Base-by-base conservation (phyloP, 2,888 invertebrate species). In the Ophraella communa region DNA sequence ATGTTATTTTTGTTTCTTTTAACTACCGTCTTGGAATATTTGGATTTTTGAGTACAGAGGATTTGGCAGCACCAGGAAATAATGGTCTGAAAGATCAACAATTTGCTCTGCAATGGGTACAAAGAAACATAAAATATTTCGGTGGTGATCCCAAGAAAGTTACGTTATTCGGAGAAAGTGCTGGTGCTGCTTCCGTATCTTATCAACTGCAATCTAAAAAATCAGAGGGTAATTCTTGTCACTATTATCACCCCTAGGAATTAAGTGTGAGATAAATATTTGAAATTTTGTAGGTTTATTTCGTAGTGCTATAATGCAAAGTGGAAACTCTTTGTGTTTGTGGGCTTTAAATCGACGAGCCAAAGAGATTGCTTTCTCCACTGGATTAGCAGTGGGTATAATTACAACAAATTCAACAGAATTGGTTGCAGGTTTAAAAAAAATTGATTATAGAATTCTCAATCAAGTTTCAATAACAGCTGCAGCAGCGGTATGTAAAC, bases 341-440 rank as follows among this genome's bases (percentile, higher is more conserved):
- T 77, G 77, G 77, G 64, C 65, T 4, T 64, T 72, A 4, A 68
- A 66, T 20, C 68, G 73, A 53, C 60, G 65, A n/a, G 71, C 73
- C 5, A 56, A 58, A 11, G 27, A 57, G 51, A 66, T 67, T 18
- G 71, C 72, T 11, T 42, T 56, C 4, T 27, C 39, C 14, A 57
- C 70, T 1, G 73, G 66, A 18, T 5, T 20, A 23, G 51, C 51
- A 23, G 52, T 73, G 14, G 57, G 66, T 0, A 56, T 71, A 35
- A 39, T 55, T 39, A 70, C 68, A 1, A 30, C 58, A 1, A 65
- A 65, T 58, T 69, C 68, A 14, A 39, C 27, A 17, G 44, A 42
- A 3, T 49, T 74, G 24, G 49, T 74, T 3, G 57, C 69, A 24
- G 62, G 45, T n/a, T 51, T 74, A 17, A 68, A 65, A 44, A 67